Evolutionary conservation across 2,113 vertebrate species (phyloP), one percentile per base, ranked within the genome.

Genomic region (Antigone vipio): DNA sequence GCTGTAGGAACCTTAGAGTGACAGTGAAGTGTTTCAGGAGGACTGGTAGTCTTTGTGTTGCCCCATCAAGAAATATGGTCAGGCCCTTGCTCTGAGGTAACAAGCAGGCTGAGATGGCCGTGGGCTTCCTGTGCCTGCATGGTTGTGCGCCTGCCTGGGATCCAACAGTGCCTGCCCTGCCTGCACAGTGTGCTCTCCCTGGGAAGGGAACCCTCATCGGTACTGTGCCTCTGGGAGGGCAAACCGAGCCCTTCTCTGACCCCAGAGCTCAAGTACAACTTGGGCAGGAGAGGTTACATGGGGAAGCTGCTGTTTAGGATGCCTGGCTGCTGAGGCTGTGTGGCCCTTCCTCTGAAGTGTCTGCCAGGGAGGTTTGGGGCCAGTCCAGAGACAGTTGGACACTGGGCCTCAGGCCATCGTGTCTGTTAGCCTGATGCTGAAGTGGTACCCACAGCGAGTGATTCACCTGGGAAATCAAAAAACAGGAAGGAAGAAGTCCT

Each of bases 171-270:
- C 32, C n/a, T 3, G 12, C 15, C 29, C 29, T 8, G 8, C 22
- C 14, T 59, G 18, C 71, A 27, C 0, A 0, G 5, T 8, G 27
- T 53, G 32, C 30, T 44, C 11, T 47, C 23, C 5, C 17, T 2
- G 4, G 63, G 42, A 76, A 68, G 15, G 58, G 29, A 90, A n/a
- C 26, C n/a, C 18, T 88, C 47, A 26, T 55, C 35, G 50, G 58
- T 13, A 6, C 38, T 14, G 17, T 45, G 50, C 63, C 40, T 53
- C 19, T 0, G 2, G 4, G 38, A 12, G 53, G n/a, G 3, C 17
- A 53, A 8, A 7, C 45, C 4, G 3, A 93, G 16, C 23, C 35
- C n/a, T 68, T 49, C 27, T 69, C 23, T 58, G 12, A 17, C 26
- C 6, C 21, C 20, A 38, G 34, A 67, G 50, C 12, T 91, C 35